Conservation (phyloP, 2,797 vertebrate species). For the Erethizon dorsatum region DNA sequence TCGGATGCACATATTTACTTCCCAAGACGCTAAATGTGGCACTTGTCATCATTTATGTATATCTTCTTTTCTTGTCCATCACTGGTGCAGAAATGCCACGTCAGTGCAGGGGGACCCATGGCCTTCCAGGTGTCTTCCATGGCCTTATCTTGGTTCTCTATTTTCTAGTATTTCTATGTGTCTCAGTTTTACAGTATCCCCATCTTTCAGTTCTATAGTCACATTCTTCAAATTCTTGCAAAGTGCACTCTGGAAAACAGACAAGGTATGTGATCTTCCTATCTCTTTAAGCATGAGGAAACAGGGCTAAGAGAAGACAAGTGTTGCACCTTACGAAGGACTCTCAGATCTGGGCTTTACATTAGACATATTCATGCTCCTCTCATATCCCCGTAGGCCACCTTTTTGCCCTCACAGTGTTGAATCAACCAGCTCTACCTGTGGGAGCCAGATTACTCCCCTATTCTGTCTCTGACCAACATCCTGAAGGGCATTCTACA, state of each 20-base stretch:
- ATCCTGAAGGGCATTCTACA: not conserved
- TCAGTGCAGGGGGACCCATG: not conserved
- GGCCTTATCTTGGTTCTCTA: not conserved
- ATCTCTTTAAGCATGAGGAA: not conserved
- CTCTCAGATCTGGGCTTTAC: not conserved
- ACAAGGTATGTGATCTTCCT: not conserved
- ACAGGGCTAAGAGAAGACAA: not conserved
- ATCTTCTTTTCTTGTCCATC: not conserved
- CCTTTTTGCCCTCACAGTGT: not conserved
- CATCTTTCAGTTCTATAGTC: not conserved
- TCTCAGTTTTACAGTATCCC: conserved; percentile 4
- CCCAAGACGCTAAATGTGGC: not conserved
- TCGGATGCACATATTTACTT: conserved; percentile 37
- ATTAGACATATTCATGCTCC: not conserved
- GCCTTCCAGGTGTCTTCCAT: not conserved
- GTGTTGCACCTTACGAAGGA: not conserved
- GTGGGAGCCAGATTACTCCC: not conserved
- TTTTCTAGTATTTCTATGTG: conserved; percentile 5
- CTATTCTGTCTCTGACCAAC: not conserved
- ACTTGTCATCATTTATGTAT: not conserved
- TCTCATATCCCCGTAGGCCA: not conserved
- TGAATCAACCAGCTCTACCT: not conserved
- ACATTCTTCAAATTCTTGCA: not conserved
- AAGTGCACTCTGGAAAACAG: not conserved
- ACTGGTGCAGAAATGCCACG: not conserved